Evolutionary conservation across 2,113 vertebrate genomes (phyloP), one percentile per base, ranked within the genome.

Genomic region (Sclerurus mexicanus): DNA sequence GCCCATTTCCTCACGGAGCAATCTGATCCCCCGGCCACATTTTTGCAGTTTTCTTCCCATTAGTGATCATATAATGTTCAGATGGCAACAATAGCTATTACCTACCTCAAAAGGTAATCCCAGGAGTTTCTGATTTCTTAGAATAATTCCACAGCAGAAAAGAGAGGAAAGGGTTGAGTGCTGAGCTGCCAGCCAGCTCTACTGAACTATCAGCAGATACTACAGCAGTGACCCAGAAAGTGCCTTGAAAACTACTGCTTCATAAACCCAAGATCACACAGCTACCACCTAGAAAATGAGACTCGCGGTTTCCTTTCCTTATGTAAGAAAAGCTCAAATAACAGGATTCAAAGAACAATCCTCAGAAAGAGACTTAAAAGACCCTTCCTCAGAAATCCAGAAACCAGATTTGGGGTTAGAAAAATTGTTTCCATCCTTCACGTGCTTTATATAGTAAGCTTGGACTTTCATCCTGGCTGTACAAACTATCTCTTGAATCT

Each of bases 321-420:
- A 46, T 2, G 20, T 78, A 83, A 69, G 42, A 71, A 79, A 62
- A 93, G 85, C 64, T 92, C 55, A 30, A 53, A 49, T 78, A 92
- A 85, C 49, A 56, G 37, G 44, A 88, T 60, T 79, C 74, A 87
- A 81, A 91, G n/a, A 77, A 33, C 63, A 88, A 52, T 86, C 49
- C 60, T 62, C n/a, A 42, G 42, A 53, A 80, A 88, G 60, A 80
- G 44, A 87, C 63, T 89, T 87, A 18, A 87, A 80, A 83, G 73
- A 74, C 56, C 73, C 49, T 84, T 89, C 47, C 56, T 80, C 40
- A 78, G 64, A 92, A 93, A 91, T 86, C 33, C 82, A 95, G 78
- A 93, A 91, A 91, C 50, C 88, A 86, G 68, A 80, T 81, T 89
- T 77, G 55, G 31, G 80, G 40, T 86, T 63, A 77, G 85, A 91